A percentile compares a stretch with the other conserved stretches of the same genome.
Conservation (phyloP, 1,140 invertebrate genomes). For the Heliconius congener region DNA sequence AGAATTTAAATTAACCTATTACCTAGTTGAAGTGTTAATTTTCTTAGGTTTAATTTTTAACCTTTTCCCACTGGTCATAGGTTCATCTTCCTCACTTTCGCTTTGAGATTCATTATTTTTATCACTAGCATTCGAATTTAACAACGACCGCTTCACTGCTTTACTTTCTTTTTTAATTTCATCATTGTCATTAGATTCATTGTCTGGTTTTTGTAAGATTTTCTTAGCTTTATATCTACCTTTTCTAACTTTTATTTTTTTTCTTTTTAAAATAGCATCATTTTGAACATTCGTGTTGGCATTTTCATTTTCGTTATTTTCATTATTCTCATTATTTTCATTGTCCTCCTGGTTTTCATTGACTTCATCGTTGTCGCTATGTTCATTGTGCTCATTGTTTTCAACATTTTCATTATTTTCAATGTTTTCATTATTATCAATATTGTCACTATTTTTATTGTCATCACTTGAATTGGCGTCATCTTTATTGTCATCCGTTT, state of each 20-base stretch:
- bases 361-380: not conserved
- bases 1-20: constrained; percentile 9
- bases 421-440: constrained; percentile 48
- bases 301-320: constrained; percentile 52
- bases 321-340: constrained; percentile 16
- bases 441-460: constrained; percentile 50
- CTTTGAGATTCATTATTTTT: constrained; percentile 78
- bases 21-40: constrained; percentile 70
- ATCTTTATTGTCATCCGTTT: constrained; percentile 48
- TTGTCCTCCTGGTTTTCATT: not conserved
- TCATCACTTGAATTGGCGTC: constrained; percentile 35
- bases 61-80: constrained; percentile 65
- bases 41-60: constrained; percentile 78
- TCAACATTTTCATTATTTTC: constrained; percentile 53
- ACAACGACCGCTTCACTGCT: constrained; percentile 68
- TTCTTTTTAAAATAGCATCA: constrained; percentile 56
- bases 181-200: constrained; percentile 54
- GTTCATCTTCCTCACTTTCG: constrained; percentile 74
- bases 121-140: constrained; percentile 63
- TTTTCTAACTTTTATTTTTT: constrained; percentile 75
- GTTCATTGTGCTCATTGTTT: constrained; percentile 41
- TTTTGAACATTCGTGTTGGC: constrained; percentile 52
- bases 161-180: constrained; percentile 62
- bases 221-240: constrained; percentile 70
- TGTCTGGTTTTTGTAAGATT: constrained; percentile 47